Evolutionary conservation across 2,797 vertebrate genomes (phyloP).

Genomic region (Carcharodon carcharias): DNA sequence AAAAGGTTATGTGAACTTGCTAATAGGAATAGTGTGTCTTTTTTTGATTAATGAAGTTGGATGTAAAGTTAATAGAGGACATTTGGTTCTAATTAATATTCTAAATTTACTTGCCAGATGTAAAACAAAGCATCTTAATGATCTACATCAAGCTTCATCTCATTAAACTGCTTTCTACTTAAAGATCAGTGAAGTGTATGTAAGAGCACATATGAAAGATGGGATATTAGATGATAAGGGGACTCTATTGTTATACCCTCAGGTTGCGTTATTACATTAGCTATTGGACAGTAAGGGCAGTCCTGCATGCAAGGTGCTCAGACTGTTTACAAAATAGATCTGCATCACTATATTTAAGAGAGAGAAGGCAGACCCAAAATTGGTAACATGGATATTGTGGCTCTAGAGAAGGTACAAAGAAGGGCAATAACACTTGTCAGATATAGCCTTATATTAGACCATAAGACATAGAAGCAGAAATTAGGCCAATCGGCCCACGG

Average conservation of each 20-base stretch:
- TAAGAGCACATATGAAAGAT: neutral
- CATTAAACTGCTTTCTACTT: neutral
- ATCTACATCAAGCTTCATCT: neutral
- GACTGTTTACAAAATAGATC: neutral
- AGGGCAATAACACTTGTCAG: neutral
- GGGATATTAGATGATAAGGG: neutral
- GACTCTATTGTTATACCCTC: neutral
- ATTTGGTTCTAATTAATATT: neutral
- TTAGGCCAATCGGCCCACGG: no score
- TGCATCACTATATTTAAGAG: neutral
- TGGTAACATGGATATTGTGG: neutral
- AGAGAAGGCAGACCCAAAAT: neutral
- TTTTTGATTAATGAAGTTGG: neutral
- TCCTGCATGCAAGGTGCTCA: neutral
- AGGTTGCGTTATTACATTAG: neutral
- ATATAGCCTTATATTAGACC: neutral
- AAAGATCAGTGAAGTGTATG: neutral
- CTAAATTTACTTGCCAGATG: neutral
- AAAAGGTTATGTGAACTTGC: neutral
- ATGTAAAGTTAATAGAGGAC: neutral
- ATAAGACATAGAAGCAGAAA: no score
- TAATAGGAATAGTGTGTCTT: neutral
- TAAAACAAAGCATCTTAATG: neutral
- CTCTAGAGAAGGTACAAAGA: neutral
- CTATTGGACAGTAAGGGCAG: neutral